phyloP scores from a whole-genome alignment of 2,797 vertebrate species.

The Rhabdophis nuchalis region DNA sequence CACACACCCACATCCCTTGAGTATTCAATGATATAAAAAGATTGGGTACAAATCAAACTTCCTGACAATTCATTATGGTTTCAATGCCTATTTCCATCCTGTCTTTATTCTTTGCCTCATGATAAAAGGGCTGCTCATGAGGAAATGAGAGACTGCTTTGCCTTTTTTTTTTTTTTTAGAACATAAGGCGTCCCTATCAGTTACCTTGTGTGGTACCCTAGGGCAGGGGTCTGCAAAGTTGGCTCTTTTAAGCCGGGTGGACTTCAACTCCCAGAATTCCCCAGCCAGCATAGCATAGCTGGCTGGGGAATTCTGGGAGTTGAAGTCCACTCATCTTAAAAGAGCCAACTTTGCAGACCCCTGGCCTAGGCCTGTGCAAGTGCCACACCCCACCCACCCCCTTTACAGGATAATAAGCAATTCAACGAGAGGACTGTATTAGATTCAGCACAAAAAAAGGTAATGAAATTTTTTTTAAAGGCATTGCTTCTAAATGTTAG shows the following conservation, averaged over 20 bases:
- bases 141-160: neutral
- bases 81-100: neutral
- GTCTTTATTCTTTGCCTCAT: neutral
- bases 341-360: too few relatives aligned
- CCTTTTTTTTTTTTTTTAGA: neutral
- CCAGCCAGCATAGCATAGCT: too few relatives aligned
- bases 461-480: neutral
- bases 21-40: neutral
- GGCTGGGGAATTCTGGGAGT: too few relatives aligned
- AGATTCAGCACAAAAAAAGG: neutral
- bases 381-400: too few relatives aligned
- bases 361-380: neutral
- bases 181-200: neutral
- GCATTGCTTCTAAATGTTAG: neutral
- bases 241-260: too few relatives aligned
- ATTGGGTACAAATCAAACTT: neutral
- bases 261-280: too few relatives aligned
- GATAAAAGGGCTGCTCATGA: neutral
- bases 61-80: neutral
- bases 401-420: neutral
- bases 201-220: neutral
- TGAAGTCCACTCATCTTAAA: too few relatives aligned
- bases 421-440: neutral
- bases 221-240: too few relatives aligned
- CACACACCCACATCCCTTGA: neutral